phyloP scores from a whole-genome alignment of 92 coral and sea anemone species.

The Epizoanthus fatuus region DNA sequence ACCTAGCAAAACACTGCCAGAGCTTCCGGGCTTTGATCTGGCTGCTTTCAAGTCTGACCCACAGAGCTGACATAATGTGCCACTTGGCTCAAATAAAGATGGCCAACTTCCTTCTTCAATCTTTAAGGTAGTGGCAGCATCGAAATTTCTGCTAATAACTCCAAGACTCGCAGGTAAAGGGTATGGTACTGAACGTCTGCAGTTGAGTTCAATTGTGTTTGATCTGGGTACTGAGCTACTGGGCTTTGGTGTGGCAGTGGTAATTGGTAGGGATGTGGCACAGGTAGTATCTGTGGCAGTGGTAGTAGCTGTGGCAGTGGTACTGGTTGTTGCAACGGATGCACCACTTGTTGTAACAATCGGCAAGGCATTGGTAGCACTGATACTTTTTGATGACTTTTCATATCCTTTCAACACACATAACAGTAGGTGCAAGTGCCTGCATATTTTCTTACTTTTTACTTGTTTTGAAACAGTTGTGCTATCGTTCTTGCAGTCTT shows the following conservation, averaged over 20 bases:
- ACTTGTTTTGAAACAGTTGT: too few relatives aligned
- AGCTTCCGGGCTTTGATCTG: conserved; percentile 4
- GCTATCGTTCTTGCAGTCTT: too few relatives aligned
- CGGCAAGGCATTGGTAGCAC: too few relatives aligned
- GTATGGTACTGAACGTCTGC: conserved; percentile 4
- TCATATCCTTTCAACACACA: too few relatives aligned
- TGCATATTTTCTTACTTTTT: too few relatives aligned
- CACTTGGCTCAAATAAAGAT: conserved; percentile 12
- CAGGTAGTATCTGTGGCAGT: too few relatives aligned
- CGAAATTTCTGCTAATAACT: neutral
- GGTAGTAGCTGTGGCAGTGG: too few relatives aligned
- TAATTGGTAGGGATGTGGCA: too few relatives aligned
- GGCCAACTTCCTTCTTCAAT: neutral
- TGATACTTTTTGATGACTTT: too few relatives aligned
- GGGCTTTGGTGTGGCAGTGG: neutral
- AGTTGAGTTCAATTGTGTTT: conserved; percentile 13
- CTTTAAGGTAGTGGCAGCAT: conserved; percentile 9
- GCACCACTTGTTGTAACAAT: too few relatives aligned
- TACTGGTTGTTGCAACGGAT: too few relatives aligned
- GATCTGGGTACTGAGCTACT: neutral
- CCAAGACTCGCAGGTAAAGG: neutral
- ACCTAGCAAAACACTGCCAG: neutral
- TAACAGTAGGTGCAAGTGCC: too few relatives aligned
- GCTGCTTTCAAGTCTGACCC: conserved; percentile 13
- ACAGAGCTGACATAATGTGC: conserved; percentile 5